Evolutionary conservation across 2,797 vertebrate genomes (phyloP), one percentile per base, ranked within the genome.

Genomic region (Pyrocephalus nanus): DNA sequence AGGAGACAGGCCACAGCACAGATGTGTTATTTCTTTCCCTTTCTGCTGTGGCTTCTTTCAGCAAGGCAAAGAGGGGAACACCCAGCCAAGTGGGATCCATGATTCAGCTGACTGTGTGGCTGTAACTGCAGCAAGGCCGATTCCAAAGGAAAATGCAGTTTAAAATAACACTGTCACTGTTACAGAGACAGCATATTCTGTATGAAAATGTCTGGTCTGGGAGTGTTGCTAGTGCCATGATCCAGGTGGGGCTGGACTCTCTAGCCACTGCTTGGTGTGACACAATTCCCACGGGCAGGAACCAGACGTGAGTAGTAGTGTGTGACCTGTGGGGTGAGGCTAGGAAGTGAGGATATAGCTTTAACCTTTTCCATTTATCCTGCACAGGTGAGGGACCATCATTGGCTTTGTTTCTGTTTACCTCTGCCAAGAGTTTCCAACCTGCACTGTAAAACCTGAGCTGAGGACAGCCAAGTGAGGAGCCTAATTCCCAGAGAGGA

Each of bases 391-490:
- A 54, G 16, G 15, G 0, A 15, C 4, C 4, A n/a, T 5, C 4
- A 5, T 2, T 38, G 57, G 7, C 45, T 71, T 58, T 2, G 0
- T 15, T 57, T 40, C 62, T 55, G 5, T 54, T 50, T 21, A 51
- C 72, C 54, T 86, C 9, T n/a, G 66, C 36, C 30, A 2, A 6
- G 73, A 48, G 21, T 77, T 84, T 75, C 67, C 71, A 54, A 18
- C 17, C 54, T 67, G 36, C 26, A 51, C n/a, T 57, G 40, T 14
- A 51, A 57, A 12, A 26, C 27, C 22, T 12, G 50, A 70, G 62
- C 50, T 0, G 5, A 48, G 57, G 45, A 27, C 55, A 53, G 9
- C 11, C 0, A 0, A 65, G 42, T 3, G 29, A 78, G 16, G 17
- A 45, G 17, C 42, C 30, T 0, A 11, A 7, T 32, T 51, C 34